Evolutionary conservation across 2,797 vertebrate species (phyloP).

Genomic region (Acanthornis magna): DNA sequence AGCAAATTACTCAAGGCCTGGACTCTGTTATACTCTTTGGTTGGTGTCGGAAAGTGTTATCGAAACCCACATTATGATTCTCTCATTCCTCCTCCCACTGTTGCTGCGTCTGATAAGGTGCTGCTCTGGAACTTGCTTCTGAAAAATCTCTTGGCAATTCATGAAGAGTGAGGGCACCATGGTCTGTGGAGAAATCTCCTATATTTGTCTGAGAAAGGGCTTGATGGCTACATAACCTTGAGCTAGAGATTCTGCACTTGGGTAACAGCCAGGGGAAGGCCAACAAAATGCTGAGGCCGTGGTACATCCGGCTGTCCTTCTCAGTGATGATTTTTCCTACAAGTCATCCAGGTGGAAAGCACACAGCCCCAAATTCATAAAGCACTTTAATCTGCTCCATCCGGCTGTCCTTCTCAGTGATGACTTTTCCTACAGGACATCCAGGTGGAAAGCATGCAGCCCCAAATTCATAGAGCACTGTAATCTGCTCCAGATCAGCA

Average conservation of each 20-base stretch:
- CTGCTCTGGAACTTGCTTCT: not conserved
- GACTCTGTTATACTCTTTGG: not conserved
- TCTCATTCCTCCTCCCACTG: not conserved
- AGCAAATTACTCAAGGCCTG: not conserved
- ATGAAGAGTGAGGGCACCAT: not conserved
- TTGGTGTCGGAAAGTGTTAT: not conserved
- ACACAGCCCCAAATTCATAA: not conserved
- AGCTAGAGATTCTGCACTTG: not conserved
- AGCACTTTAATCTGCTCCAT: not conserved
- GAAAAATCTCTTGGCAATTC: not conserved
- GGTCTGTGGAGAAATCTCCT: not conserved
- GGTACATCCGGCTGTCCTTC: not conserved
- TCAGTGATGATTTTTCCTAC: not conserved
- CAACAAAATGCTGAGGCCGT: not conserved
- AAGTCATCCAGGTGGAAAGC: not conserved
- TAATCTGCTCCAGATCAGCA: not conserved
- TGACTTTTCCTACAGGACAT: not conserved
- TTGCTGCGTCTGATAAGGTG: not conserved
- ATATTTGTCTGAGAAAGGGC: not conserved
- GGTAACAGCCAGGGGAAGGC: not conserved
- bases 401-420: not conserved
- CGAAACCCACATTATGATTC: not conserved
- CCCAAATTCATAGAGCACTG: not conserved
- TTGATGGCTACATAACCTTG: not conserved
- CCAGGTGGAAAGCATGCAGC: not conserved